A percentile compares a stretch with the other conserved stretches of the same genome.
These are phyloP conservation scores for Penaeus monodon DNA, from an alignment of 2,888 invertebrate species.

Conservation along the genomic window DNA sequence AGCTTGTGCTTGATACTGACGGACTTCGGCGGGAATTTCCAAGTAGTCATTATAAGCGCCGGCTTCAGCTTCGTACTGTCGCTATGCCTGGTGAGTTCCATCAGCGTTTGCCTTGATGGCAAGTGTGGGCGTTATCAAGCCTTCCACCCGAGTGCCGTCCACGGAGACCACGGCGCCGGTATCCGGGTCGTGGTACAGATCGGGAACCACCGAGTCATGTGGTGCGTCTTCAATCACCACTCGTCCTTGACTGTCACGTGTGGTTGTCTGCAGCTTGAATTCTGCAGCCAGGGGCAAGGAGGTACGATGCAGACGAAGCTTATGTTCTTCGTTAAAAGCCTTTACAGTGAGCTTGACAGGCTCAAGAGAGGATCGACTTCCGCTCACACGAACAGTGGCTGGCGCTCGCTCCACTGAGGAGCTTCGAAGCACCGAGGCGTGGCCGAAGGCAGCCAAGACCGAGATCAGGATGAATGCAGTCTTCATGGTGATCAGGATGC, in stretches of 20 bases:
- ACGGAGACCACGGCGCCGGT: constrained; percentile 21
- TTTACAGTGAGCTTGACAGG: constrained; percentile 21
- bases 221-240: constrained; percentile 24
- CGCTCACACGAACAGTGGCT: constrained; percentile 4
- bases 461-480: constrained; percentile 2
- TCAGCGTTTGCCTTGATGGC: constrained; percentile 8
- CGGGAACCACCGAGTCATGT: not conserved
- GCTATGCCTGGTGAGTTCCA: constrained; percentile 17
- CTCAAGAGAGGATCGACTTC: not conserved
- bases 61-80: not conserved
- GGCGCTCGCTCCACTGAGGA: not conserved
- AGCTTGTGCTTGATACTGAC: not conserved
- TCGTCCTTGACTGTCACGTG: constrained; percentile 17
- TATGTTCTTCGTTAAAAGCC: constrained; percentile 16
- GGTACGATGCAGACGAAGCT: constrained; percentile 18
- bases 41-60: not conserved
- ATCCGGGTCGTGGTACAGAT: constrained; percentile 22
- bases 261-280: constrained; percentile 27
- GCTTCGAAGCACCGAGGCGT: not conserved
- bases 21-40: not conserved
- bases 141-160: constrained; percentile 18
- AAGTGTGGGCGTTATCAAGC: constrained; percentile 24
- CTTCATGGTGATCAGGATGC: not conserved
- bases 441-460: constrained; percentile 4
- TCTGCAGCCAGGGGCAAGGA: constrained; percentile 1